phyloP scores from a whole-genome alignment of 2,113 vertebrate species.

The Xiphorhynchus elegans region DNA sequence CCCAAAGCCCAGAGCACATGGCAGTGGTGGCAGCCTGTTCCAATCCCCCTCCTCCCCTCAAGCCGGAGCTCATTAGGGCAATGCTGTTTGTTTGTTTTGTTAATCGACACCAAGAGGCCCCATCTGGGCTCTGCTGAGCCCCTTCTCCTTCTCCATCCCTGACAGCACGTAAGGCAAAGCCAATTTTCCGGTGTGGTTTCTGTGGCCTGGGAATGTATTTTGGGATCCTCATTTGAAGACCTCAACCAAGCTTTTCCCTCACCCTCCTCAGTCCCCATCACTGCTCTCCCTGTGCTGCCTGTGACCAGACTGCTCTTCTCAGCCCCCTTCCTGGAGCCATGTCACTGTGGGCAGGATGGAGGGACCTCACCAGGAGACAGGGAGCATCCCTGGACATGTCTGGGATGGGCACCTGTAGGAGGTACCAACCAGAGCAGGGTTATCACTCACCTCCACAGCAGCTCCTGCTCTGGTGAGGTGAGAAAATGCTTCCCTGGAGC shows the following conservation, averaged over 20 bases:
- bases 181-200: conserved; percentile 52
- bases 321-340: accelerated
- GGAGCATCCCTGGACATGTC: neutral
- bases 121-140: neutral
- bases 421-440: accelerated
- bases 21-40: neutral
- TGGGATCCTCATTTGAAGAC: neutral
- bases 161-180: neutral
- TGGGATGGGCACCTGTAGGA: neutral
- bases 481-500: neutral
- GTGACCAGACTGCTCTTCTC: accelerated
- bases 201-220: conserved; percentile 36
- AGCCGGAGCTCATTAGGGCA: conserved; percentile 54
- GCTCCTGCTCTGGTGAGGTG: neutral
- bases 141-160: neutral
- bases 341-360: accelerated
- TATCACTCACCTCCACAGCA: neutral
- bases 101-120: conserved; percentile 49
- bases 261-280: neutral
- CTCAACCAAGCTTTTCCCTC: neutral
- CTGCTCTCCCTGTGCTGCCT: accelerated
- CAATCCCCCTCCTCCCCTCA: neutral
- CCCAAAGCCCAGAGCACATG: neutral
- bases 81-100: conserved; percentile 60
- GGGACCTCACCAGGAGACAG: accelerated